phyloP scores from a whole-genome alignment of 2,888 invertebrate genomes.

The Eulithis prunata region DNA sequence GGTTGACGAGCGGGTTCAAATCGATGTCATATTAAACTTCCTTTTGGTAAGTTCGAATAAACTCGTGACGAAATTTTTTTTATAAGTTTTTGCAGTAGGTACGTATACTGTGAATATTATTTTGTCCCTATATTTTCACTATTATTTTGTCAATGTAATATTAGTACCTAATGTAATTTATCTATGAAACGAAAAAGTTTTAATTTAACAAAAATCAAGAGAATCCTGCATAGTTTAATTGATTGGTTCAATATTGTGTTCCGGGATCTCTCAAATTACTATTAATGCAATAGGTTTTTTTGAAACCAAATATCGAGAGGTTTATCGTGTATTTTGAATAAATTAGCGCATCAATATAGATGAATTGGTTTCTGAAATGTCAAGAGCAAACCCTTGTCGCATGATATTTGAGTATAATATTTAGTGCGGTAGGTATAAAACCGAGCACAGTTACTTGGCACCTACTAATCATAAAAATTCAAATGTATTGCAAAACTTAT shows the following conservation, averaged over 20 bases:
- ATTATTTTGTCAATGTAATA: no score
- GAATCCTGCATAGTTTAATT: conserved; percentile 1
- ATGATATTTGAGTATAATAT: conserved; percentile 3
- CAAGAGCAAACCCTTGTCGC: conserved; percentile 40
- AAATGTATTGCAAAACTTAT: not conserved
- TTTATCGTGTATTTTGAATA: conserved; percentile 11
- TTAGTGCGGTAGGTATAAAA: conserved; percentile 5
- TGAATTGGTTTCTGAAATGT: conserved; percentile 43
- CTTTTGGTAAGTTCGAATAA: not conserved
- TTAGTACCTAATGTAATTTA: no score
- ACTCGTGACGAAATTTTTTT: not conserved
- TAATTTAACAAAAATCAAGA: not conserved
- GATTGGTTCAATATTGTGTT: conserved; percentile 6
- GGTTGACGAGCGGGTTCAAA: not conserved
- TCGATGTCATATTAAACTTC: not conserved
- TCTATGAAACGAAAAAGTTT: no score
- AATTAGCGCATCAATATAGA: conserved; percentile 22
- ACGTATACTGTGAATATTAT: no score
- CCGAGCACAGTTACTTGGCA: not conserved
- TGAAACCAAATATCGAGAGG: conserved; percentile 1
- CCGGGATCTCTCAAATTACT: conserved; percentile 1
- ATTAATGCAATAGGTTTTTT: not conserved
- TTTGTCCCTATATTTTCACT: no score
- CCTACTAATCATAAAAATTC: not conserved
- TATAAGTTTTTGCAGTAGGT: no score